Percentiles rank a stretch among this genome's conserved stretches.
Conservation (phyloP, 1,140 invertebrate species). For the Dufourea novaeangliae region DNA sequence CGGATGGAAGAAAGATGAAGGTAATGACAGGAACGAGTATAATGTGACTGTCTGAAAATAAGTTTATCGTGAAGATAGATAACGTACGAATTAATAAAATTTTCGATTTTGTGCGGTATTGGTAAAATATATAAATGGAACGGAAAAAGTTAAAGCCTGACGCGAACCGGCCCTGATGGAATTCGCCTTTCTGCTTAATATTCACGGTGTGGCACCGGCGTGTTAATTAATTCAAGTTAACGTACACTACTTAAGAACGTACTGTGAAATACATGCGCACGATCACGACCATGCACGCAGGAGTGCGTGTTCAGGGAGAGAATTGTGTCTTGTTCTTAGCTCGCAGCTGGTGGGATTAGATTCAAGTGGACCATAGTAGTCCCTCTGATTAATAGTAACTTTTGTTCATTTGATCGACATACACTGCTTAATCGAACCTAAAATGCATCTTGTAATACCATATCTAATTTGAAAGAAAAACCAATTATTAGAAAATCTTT, state of each 20-base stretch:
- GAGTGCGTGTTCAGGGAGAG: not conserved
- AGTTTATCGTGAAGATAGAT: not conserved
- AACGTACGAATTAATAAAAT: no score
- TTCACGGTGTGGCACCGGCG: constrained; percentile 54
- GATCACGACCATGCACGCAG: constrained; percentile 47
- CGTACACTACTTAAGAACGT: constrained; percentile 29
- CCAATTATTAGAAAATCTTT: no score
- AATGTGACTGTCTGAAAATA: no score
- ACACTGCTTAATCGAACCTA: no score
- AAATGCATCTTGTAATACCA: no score
- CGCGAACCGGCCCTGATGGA: constrained; percentile 28
- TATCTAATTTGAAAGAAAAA: no score
- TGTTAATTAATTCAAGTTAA: constrained; percentile 68
- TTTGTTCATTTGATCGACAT: not conserved
- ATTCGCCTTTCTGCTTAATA: constrained; percentile 61
- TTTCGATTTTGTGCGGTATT: no score
- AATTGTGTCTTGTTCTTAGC: constrained; percentile 23
- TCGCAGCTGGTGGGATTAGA: not conserved
- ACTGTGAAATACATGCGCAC: constrained; percentile 14
- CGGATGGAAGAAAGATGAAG: not conserved
- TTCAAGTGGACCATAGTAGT: constrained; percentile 3
- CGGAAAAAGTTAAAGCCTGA: not conserved
- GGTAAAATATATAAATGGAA: not conserved
- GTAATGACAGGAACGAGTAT: not conserved
- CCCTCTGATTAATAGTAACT: constrained; percentile 4